Base-by-base conservation (phyloP, 2,113 vertebrate genomes). In the Alethe castanea region DNA sequence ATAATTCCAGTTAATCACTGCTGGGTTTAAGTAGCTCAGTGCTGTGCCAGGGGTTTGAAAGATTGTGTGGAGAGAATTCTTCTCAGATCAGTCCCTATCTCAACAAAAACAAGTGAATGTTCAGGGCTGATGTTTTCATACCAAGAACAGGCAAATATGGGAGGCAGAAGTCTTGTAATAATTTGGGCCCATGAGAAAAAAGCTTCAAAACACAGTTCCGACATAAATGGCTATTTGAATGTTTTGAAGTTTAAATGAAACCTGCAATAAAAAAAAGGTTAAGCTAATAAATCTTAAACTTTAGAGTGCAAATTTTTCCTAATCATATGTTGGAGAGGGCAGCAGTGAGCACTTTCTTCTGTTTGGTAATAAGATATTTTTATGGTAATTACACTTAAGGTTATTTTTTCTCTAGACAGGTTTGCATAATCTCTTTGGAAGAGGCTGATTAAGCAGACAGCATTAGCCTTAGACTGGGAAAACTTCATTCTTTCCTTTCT, bases 401-500 rank as follows among this genome's bases (percentile, higher is more conserved):
- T 48, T 78, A 14, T 74, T 84, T 78, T 90, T 76, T 80, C 47
- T 20, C 67, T 53, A n/a, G 81, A 73, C 74, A 90, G 65, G 90
- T 91, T 94, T 91, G 77, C 81, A 86, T 81, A 84, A 92, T 19
- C 26, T 33, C 38, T 81, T 95, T 92, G 67, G 38, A 73, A 92
- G 81, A 85, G 81, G 65, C 90, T 92, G 92, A 67, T 62, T 71
- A 89, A 84, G 65, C 92, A 86, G 92, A 74, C 65, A 40, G 57
- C 6, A 3, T 83, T 89, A 86, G 44, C 53, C 69, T 56, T 78
- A 44, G 35, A 79, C 88, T 26, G 48, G 88, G 81, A 45, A 81
- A 81, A 66, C 77, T 20, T 96, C 35, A 74, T 92, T 91, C n/a
- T 84, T 90, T 62, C 40, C 76, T 54, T 76, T 47, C 40, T 74